Percentiles rank a stretch among this genome's conserved stretches.
phyloP scores from a whole-genome alignment of 2,797 vertebrate species.

The Takifugu rubripes region DNA sequence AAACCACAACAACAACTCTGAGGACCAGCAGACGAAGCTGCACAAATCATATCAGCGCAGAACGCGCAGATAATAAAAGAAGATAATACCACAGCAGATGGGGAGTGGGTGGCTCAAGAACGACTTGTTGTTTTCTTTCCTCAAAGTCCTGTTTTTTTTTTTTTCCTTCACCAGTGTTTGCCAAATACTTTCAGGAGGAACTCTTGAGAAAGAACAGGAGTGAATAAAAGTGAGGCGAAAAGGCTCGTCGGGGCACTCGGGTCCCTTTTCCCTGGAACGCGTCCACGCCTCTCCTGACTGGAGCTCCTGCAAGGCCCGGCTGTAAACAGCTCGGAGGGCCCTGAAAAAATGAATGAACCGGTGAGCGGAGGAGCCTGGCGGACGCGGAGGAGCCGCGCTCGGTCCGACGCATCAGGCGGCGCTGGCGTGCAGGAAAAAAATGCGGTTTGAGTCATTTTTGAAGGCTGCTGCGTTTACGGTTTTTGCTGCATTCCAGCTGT shows the following conservation, averaged over 20 bases:
- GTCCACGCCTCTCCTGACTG: constrained; percentile 59
- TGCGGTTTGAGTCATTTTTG: constrained; percentile 19
- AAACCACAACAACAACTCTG: no score
- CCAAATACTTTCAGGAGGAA: constrained; percentile 82
- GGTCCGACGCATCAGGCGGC: no score
- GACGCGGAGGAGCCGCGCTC: constrained; percentile 13
- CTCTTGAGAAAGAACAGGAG: constrained; percentile 79
- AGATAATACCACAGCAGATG: constrained; percentile 81
- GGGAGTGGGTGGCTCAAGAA: constrained; percentile 81
- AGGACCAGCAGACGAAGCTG: constrained; percentile 24
- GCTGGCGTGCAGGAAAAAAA: constrained; percentile 19
- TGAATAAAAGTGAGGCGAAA: constrained; percentile 75
- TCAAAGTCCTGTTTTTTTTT: constrained; percentile 73
- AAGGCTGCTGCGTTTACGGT: not conserved
- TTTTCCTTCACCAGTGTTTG: constrained; percentile 72
- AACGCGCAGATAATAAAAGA: constrained; percentile 76
- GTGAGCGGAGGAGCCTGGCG: constrained; percentile 19
- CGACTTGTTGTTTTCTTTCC: constrained; percentile 79
- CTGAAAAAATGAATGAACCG: constrained; percentile 35
- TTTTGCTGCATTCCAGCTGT: constrained; percentile 56
- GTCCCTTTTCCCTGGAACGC: constrained; percentile 71
- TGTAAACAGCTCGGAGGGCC: constrained; percentile 55
- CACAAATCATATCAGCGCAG: constrained; percentile 71
- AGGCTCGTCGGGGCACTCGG: constrained; percentile 74
- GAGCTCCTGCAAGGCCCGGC: constrained; percentile 59